Conservation (phyloP, 2,113 vertebrate species). For the Ictidomys tridecemlineatus region DNA sequence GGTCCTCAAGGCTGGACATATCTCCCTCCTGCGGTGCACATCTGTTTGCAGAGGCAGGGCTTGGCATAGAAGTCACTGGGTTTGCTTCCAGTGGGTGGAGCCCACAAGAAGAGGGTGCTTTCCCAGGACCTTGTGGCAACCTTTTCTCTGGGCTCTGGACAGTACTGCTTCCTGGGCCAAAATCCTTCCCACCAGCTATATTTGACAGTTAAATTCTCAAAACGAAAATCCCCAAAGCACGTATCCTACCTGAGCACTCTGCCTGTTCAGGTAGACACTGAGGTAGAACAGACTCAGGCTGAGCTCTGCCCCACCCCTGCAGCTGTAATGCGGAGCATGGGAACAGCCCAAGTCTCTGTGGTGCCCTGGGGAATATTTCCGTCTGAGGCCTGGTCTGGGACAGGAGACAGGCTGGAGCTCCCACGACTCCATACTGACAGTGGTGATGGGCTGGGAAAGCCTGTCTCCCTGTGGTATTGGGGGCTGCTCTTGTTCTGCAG, state of each 20-base stretch:
- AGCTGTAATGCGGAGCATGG: background rate
- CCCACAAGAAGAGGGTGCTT: background rate
- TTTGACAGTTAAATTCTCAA: background rate
- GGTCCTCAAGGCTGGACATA: background rate
- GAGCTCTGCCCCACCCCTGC: fast-evolving
- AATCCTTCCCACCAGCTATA: fast-evolving
- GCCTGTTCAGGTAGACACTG: no score
- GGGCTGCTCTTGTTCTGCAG: background rate
- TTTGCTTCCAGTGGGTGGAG: background rate
- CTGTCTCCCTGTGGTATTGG: background rate
- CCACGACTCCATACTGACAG: background rate
- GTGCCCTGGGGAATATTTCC: background rate
- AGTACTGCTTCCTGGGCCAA: background rate
- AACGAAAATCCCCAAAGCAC: background rate
- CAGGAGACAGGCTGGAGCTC: background rate
- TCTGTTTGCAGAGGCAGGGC: background rate
- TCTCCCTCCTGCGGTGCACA: background rate
- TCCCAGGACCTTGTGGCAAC: background rate
- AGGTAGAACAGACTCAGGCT: background rate
- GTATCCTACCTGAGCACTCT: fast-evolving
- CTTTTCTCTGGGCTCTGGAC: background rate
- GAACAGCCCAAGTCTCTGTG: background rate
- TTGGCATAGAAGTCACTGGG: background rate
- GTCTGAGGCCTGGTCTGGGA: background rate
- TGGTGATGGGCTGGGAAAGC: background rate